Base-by-base conservation (phyloP, 2,888 invertebrate species). In the Bugula neritina region DNA sequence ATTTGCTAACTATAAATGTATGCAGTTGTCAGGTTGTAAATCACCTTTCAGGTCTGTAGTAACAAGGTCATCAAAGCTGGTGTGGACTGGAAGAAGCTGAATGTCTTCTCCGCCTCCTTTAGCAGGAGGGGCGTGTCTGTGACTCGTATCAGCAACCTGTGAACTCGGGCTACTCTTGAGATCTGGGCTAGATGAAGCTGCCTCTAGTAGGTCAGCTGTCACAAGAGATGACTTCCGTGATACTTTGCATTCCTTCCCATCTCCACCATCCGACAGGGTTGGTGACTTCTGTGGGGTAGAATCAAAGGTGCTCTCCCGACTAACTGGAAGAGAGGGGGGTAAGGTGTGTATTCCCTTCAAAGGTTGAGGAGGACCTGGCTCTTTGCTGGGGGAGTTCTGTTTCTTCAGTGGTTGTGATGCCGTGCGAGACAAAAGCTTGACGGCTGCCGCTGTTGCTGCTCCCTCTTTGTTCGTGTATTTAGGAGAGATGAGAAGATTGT, bases 341-440 rank as follows among this genome's bases (percentile, higher is more conserved):
- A 63, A 27, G 2, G 63, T 63, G 31, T 63, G 63, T 63, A 63
- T 63, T 13, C 25, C 63, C 31, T 63, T 63, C 25, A 63, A 21
- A 3, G 63, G 63, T 27, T 63, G 63, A 63, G 63, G 63, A 63
- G 63, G 63, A 25, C 63, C 63, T 17, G 63, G 10, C 27, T 63
- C 63, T n/a, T 63, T 63, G 63, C 31, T 63, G 31, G 63, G 63
- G 13, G 63, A 63, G 5, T 3, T 27, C 63, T 63, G 31, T 34
- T 63, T 63, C 34, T 63, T 63, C 3, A 63, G 29, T 31, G 63
- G 21, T 21, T 21, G 63, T 63, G 63, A 25, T 5, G 63, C 31
- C 3, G 63, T 10, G 3, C 63, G 63, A 63, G 63, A 25, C 31
- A 63, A 31, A 2, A 63, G 31, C n/a, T 63, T 63, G 5, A 63